A percentile compares a stretch with the other conserved stretches of the same genome.
phyloP scores from a whole-genome alignment of 2,888 invertebrate species.

The Flexamia atlantica region DNA sequence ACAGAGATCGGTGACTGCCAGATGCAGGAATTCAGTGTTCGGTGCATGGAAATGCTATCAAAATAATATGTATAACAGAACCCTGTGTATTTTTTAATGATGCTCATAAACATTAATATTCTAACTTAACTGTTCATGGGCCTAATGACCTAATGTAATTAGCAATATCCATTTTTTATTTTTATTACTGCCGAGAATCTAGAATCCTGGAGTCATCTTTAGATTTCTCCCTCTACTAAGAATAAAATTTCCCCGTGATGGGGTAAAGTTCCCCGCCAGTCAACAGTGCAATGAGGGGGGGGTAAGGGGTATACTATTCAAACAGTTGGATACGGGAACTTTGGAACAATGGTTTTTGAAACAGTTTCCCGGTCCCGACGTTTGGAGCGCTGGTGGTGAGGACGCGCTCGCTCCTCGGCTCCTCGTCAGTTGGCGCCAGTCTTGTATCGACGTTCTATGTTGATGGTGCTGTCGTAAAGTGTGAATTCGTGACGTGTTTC shows the following conservation, averaged over 20 bases:
- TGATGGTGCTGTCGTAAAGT: neutral
- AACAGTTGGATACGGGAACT: conserved; percentile 10
- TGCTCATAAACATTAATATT: too few relatives aligned
- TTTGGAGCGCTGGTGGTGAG: conserved; percentile 19
- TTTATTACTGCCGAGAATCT: too few relatives aligned
- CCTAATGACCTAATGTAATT: too few relatives aligned
- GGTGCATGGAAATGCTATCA: too few relatives aligned
- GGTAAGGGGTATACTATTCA: neutral
- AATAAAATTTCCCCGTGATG: neutral
- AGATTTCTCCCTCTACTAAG: neutral
- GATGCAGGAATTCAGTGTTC: too few relatives aligned
- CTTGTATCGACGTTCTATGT: conserved; percentile 43
- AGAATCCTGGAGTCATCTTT: too few relatives aligned
- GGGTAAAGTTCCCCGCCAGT: neutral
- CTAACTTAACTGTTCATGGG: too few relatives aligned
- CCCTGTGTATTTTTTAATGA: too few relatives aligned
- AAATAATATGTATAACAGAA: too few relatives aligned
- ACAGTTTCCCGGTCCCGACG: neutral
- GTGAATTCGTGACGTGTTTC: neutral
- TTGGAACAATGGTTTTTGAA: conserved; percentile 30
- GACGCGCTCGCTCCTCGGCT: neutral
- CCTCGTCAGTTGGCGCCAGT: conserved; percentile 29
- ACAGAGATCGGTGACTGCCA: too few relatives aligned
- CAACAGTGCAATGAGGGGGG: neutral
- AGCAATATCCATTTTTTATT: too few relatives aligned